Evolutionary conservation across 2,888 invertebrate genomes (phyloP), one percentile per base, ranked within the genome.

Genomic region (Magallana nippona): DNA sequence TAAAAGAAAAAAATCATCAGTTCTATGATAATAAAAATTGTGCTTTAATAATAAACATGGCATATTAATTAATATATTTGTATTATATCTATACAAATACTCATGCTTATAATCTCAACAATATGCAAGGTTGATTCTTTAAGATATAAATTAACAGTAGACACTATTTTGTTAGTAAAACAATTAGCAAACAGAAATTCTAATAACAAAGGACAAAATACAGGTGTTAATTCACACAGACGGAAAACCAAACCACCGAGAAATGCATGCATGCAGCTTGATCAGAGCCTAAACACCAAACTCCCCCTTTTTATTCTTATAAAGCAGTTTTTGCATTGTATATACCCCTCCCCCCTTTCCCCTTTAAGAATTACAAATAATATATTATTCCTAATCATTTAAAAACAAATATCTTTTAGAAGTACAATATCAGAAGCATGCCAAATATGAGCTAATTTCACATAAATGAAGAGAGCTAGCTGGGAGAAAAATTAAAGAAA

Each of bases 401-500:
- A 60, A 8, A 27, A 71, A 15, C 13, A 27, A 32, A 71, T 15
- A 27, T 11, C 13, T 22, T 27, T 15, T 27, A 71, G 8, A 11
- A 22, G 19, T 19, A 44, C 3, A 78, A 55, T 19, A 19, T 78
- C 78, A 22, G 15, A 78, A 78, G 79, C 79, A 79, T 79, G 79
- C 79, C 79, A 79, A 56, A 79, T 56, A 56, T 57, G 78, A 57
- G 27, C 27, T 71, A 32, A 71, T 15, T 71, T 71, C 27, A 56
- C 57, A 57, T 56, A 56, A 79, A 79, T 27, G 27, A 19, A 27
- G 19, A 79, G 57, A 79, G 56, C 79, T 17, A 57, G 27, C 17
- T 44, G 44, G 44, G 44, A 44, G 44, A 44, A 44, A 44, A 44
- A 44, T 44, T 44, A 44, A 44, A 44, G 44, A 44, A 44, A 44